Evolutionary conservation across 1,140 invertebrate genomes (phyloP), one percentile per base, ranked within the genome.

Genomic region (Brachystomella parvula): DNA sequence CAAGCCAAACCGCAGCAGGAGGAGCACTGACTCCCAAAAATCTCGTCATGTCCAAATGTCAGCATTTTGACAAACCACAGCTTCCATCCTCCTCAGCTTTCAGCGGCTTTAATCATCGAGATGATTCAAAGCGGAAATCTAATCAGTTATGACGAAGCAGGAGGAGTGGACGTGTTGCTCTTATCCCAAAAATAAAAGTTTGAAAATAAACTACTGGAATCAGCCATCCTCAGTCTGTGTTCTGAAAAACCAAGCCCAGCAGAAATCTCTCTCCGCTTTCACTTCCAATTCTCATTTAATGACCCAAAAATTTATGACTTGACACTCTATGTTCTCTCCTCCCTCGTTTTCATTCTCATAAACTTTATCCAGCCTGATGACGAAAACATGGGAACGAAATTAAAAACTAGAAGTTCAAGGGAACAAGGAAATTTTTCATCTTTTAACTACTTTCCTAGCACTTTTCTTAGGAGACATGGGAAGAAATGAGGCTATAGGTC

Each of bases 381-480:
- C 49, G 24, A 53, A 53, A 26, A 26, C 12, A 6, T 24, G 9
- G 12, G 49, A n/a, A n/a, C 49, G 49, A 53, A 53, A 53, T 53
- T 53, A 53, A 53, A 53, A 53, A 24, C 12, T 26, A 24, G 49
- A 53, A 53, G 35, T n/a, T n/a, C n/a, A n/a, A n/a, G n/a, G n/a
- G n/a, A n/a, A n/a, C n/a, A n/a, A n/a, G 35, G 24, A 53, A 53
- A 24, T 53, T 53, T 53, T 53, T 53, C 49, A 53, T 53, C 49
- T 24, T 39, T 9, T 39, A 39, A 39, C 6, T 39, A 39, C 49
- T 53, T n/a, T n/a, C n/a, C n/a, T n/a, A n/a, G n/a, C n/a, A n/a
- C n/a, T n/a, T n/a, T n/a, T n/a, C n/a, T n/a, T n/a, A n/a, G n/a
- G n/a, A n/a, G n/a, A n/a, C n/a, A n/a, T n/a, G n/a, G n/a, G n/a